These are phyloP conservation scores for Agrochola macilenta DNA, from an alignment of 2,888 invertebrate species.

Conservation along the genomic window DNA sequence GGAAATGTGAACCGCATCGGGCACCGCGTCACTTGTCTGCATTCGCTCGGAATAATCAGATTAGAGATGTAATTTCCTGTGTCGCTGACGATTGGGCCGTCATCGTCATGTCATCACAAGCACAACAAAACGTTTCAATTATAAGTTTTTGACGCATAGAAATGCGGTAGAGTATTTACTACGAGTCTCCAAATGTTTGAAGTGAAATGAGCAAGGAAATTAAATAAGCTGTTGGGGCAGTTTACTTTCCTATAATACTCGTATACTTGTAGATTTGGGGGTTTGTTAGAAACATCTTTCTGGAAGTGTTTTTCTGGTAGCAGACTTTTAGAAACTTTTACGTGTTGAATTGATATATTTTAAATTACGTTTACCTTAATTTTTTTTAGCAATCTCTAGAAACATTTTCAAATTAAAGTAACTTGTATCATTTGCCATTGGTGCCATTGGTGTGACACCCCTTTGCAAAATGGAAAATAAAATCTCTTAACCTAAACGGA, in stretches of 20 bases:
- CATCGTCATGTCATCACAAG: slow-evolving; percentile 66
- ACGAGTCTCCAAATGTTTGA: slow-evolving; percentile 20
- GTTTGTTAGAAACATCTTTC: slow-evolving; percentile 20
- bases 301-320: not conserved
- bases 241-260: slow-evolving; percentile 23
- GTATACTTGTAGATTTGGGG: slow-evolving; percentile 14
- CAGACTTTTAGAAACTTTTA: slow-evolving; percentile 8
- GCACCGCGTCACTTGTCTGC: slow-evolving; percentile 76
- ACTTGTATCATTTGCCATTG: not conserved
- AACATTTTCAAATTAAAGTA: not conserved
- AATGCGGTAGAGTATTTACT: slow-evolving; percentile 19
- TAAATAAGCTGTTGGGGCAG: slow-evolving; percentile 41
- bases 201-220: slow-evolving; percentile 44
- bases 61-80: slow-evolving; percentile 87
- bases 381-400: too few species aligned
- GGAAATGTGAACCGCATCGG: slow-evolving; percentile 49
- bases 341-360: not conserved
- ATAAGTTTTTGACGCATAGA: slow-evolving; percentile 57
- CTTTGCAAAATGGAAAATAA: not conserved
- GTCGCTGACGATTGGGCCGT: slow-evolving; percentile 75
- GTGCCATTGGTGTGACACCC: not conserved
- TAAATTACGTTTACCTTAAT: not conserved
- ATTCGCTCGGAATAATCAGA: slow-evolving; percentile 83
- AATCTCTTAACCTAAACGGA: slow-evolving; percentile 7
- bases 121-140: slow-evolving; percentile 69